Conservation (phyloP, 2,888 invertebrate species). For the Tenthredo mesomela region DNA sequence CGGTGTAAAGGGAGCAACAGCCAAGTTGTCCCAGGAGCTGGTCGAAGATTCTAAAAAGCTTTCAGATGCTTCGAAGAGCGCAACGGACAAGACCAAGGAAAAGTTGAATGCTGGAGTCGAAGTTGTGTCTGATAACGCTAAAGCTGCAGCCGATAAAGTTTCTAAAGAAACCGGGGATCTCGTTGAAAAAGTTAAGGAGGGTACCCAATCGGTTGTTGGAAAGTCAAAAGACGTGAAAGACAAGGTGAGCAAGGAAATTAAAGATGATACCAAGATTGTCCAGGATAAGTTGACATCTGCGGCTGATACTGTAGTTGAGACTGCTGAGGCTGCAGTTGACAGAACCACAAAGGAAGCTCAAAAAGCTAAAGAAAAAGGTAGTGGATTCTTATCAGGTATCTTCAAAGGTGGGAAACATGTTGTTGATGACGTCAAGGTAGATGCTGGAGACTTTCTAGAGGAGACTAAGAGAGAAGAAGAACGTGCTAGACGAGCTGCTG, state of each 20-base stretch:
- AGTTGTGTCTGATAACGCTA: constrained; percentile 56
- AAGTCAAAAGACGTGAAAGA: constrained; percentile 48
- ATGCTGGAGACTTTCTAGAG: constrained; percentile 62
- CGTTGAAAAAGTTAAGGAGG: constrained; percentile 31
- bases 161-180: constrained; percentile 18
- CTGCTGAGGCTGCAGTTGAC: constrained; percentile 47
- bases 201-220: neutral
- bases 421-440: constrained; percentile 62
- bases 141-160: constrained; percentile 35
- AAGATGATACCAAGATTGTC: constrained; percentile 58
- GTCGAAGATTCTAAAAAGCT: constrained; percentile 54
- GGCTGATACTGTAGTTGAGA: constrained; percentile 51
- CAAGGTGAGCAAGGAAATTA: constrained; percentile 57
- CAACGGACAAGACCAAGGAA: constrained; percentile 61
- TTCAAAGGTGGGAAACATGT: constrained; percentile 68
- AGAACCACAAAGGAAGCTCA: constrained; percentile 60
- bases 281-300: constrained; percentile 51
- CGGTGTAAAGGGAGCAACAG: constrained; percentile 62
- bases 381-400: constrained; percentile 63
- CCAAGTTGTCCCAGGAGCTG: constrained; percentile 49
- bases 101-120: constrained; percentile 53
- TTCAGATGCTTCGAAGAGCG: constrained; percentile 57
- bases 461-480: constrained; percentile 62
- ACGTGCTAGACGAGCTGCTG: constrained; percentile 49
- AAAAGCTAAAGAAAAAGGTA: constrained; percentile 57